Conservation (phyloP, 2,113 vertebrate species). For the Ctenodactylus gundi region DNA sequence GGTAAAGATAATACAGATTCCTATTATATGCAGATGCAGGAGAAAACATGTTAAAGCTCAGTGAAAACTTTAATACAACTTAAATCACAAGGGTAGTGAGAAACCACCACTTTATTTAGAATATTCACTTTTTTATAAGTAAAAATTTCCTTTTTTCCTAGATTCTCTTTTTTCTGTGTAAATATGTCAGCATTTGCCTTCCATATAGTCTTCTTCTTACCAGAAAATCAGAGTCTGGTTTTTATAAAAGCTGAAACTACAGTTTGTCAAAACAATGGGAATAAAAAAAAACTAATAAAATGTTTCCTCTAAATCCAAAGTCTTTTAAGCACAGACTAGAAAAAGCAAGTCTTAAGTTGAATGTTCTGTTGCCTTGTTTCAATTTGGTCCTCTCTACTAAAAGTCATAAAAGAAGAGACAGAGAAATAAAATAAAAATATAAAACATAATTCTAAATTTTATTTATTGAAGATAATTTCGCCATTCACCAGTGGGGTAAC, state of each 20-base stretch:
- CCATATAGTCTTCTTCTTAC: neutral
- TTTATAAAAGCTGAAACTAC: neutral
- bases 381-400: neutral
- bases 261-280: neutral
- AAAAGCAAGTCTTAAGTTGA: neutral
- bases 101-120: neutral
- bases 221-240: neutral
- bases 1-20: neutral
- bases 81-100: neutral
- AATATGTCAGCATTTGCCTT: neutral
- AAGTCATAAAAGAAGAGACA: slow-evolving; percentile 16
- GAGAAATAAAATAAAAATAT: neutral
- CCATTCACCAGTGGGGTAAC: slow-evolving; percentile 20
- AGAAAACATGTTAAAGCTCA: neutral
- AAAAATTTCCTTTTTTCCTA: neutral
- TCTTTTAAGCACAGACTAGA: neutral
- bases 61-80: neutral
- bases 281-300: neutral
- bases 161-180: neutral
- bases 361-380: neutral
- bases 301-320: neutral
- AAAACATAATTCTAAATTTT: slow-evolving; percentile 58
- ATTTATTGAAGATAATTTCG: slow-evolving; percentile 46
- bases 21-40: neutral
- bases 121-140: neutral